Base-by-base conservation (phyloP, 2,797 vertebrate species). In the Pangasius mekongensis region DNA sequence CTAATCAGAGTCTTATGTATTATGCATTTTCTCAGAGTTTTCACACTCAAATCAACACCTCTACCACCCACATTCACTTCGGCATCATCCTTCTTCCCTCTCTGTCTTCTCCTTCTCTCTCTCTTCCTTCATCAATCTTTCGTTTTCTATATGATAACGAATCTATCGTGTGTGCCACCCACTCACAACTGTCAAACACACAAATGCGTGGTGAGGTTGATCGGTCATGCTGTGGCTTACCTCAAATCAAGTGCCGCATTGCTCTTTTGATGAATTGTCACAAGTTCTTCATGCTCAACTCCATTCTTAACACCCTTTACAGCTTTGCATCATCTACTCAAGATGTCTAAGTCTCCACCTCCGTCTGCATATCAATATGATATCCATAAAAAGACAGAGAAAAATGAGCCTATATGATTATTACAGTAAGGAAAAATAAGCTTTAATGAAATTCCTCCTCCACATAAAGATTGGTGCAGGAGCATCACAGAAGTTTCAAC, bases 31-130 rank as follows among this genome's bases (percentile, higher is more conserved):
- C 84, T 54, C 14, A 24, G 13, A 86, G 85, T 69, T 86, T 89
- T 89, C 88, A 89, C 88, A 86, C 88, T 89, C 69, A 58, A 83
- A 83, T 86, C 88, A 89, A 89, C 88, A 89, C 88, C 77, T 89
- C 71, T 82, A 85, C 60, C 89, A 64, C 89, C 83, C 86, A 85
- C 83, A 27, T 47, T 52, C 76, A 85, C 83, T 89, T 77, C 83
- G 78, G 5, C 73, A 58, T 78, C 80, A 52, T 84, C 58, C 24
- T 30, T 87, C 67, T 64, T 49, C 24, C 33, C 47, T 43, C 30
- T 89, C 84, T 30, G 39, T 67, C n/a, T 36, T 69, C 58, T 83
- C 39, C 30, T 13, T 83, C 69, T 87, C n/a, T n/a, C 69, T 62
- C 49, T 36, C 60, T 60, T 60, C 56, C 39, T 56, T 66, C 80